These are phyloP conservation scores for Cinara cedri DNA, from an alignment of 2,888 invertebrate genomes.

Conservation along the genomic window DNA sequence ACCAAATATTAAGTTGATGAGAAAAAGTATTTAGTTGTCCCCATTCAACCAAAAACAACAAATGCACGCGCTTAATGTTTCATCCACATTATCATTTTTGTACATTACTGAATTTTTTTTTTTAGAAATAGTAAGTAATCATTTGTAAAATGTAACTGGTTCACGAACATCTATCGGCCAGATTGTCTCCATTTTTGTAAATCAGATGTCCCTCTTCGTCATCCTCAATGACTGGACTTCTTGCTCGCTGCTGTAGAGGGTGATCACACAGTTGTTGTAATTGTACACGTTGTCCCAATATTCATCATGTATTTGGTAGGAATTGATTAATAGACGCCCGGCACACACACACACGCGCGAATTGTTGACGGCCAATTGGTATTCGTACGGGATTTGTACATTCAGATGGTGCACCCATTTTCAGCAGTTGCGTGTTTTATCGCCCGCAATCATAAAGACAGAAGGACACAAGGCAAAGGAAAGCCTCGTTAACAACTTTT, in stretches of 20 bases:
- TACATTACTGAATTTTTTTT: conserved; percentile 51
- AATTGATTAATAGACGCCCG: conserved; percentile 51
- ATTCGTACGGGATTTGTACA: conserved; percentile 54
- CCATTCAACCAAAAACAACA: conserved; percentile 54
- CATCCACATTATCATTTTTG: conserved; percentile 55
- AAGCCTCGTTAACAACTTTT: conserved; percentile 70
- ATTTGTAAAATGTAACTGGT: conserved; percentile 56
- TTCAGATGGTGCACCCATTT: conserved; percentile 55
- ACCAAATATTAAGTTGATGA: conserved; percentile 47
- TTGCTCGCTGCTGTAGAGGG: conserved; percentile 72
- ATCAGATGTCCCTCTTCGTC: conserved; percentile 99
- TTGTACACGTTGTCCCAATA: conserved; percentile 42
- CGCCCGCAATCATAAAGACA: conserved; percentile 71
- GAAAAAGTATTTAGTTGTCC: conserved; percentile 46
- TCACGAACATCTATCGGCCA: conserved; percentile 99
- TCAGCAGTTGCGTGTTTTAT: conserved; percentile 57
- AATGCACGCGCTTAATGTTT: conserved; percentile 53
- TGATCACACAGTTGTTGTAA: conserved; percentile 48
- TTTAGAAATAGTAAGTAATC: conserved; percentile 53
- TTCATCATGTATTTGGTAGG: conserved; percentile 53
- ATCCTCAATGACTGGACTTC: conserved; percentile 92
- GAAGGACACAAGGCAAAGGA: conserved; percentile 71
- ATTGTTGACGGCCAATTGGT: conserved; percentile 54
- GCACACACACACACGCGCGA: conserved; percentile 54
- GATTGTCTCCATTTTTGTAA: conserved; percentile 98